Conservation (phyloP, 2,113 vertebrate genomes). For the Danio rerio region DNA sequence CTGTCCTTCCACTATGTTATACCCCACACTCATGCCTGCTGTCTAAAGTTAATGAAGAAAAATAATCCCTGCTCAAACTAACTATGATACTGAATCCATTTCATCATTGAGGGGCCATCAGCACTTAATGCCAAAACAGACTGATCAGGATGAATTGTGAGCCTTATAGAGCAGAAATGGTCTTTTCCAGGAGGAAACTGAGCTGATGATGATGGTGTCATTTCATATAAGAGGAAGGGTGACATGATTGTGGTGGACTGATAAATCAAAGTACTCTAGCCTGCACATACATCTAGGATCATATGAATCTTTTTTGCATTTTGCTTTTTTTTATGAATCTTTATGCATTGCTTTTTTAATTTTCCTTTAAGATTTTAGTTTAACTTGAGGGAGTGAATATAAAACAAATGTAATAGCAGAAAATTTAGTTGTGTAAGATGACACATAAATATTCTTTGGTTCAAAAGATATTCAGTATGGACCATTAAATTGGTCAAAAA, state of each 20-base stretch:
- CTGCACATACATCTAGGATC: no score
- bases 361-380: no score
- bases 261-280: not conserved
- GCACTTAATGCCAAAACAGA: conserved; percentile 43
- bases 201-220: conserved; percentile 27
- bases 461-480: no score
- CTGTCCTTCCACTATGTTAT: not conserved
- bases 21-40: not conserved
- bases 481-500: no score
- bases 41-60: conserved; percentile 59
- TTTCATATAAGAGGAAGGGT: conserved; percentile 18
- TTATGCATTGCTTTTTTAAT: no score
- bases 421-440: no score
- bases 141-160: conserved; percentile 57
- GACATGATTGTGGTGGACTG: conserved; percentile 19
- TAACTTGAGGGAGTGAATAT: no score
- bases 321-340: no score
- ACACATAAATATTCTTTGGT: no score
- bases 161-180: conserved; percentile 44
- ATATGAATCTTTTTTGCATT: no score
- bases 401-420: no score
- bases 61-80: conserved; percentile 54
- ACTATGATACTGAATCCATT: conserved; percentile 61
- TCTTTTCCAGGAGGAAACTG: not conserved
- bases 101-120: conserved; percentile 58